A percentile compares a stretch with the other conserved stretches of the same genome.
These are phyloP conservation scores for Strigamia crassipes DNA, from an alignment of 2,888 invertebrate genomes.

Conservation along the genomic window DNA sequence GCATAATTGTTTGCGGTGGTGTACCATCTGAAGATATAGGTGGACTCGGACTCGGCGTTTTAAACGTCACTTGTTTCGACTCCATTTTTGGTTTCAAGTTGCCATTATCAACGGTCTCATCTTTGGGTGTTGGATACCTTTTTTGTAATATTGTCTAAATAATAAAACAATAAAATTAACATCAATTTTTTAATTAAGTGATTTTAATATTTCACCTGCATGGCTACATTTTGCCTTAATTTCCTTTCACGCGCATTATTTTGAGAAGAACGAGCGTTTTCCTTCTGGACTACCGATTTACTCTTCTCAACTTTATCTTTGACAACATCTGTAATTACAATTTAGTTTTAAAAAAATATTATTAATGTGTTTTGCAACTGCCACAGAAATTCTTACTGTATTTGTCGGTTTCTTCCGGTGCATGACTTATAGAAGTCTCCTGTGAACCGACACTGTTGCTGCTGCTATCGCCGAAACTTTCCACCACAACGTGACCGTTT, in stretches of 20 bases:
- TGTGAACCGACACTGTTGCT: conserved; percentile 44
- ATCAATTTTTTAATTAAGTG: neutral
- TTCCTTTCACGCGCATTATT: conserved; percentile 57
- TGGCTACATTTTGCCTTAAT: conserved; percentile 76
- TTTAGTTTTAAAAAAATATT: neutral
- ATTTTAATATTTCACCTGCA: conserved; percentile 60
- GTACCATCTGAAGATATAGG: conserved; percentile 50
- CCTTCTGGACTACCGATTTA: neutral
- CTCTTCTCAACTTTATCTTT: conserved; percentile 24
- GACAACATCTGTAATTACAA: neutral
- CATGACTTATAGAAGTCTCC: conserved; percentile 20
- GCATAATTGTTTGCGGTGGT: conserved; percentile 49
- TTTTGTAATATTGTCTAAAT: conserved; percentile 57
- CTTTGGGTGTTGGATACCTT: conserved; percentile 47
- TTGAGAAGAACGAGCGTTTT: conserved; percentile 29
- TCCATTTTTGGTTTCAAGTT: conserved; percentile 51
- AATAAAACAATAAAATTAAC: neutral
- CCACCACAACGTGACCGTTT: conserved; percentile 12
- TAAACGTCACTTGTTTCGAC: conserved; percentile 63
- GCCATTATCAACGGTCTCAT: conserved; percentile 36
- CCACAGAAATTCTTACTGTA: neutral
- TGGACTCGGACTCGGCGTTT: conserved; percentile 60
- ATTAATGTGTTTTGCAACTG: neutral
- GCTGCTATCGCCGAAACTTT: conserved; percentile 29
- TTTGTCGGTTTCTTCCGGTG: conserved; percentile 6